Evolutionary conservation across 2,888 invertebrate genomes (phyloP).

Genomic region (Acronicta alni): DNA sequence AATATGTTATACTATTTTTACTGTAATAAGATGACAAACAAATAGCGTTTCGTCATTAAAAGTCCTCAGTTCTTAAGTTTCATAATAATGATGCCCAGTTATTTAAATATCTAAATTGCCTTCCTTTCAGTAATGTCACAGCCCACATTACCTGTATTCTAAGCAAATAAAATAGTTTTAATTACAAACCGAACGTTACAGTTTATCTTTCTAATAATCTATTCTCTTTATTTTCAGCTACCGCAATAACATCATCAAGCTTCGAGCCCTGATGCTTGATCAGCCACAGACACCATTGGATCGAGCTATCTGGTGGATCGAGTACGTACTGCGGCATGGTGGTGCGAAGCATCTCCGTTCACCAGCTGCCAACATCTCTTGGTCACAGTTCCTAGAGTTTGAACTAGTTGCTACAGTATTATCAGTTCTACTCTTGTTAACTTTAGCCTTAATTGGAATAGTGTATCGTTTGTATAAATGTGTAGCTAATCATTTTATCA

Average conservation of each 20-base stretch:
- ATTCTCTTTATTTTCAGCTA: constrained; percentile 14
- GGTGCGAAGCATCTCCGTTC: constrained; percentile 28
- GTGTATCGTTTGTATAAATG: neutral
- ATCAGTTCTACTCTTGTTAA: neutral
- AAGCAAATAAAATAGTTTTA: no score
- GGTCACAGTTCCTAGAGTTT: constrained; percentile 32
- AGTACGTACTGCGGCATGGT: constrained; percentile 33
- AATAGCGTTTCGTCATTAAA: no score
- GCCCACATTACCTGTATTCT: no score
- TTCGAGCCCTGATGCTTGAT: constrained; percentile 25
- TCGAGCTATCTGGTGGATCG: constrained; percentile 37
- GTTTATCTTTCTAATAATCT: no score
- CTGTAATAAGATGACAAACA: no score
- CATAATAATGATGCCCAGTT: no score
- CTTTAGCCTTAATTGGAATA: neutral
- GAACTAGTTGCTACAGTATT: constrained; percentile 14
- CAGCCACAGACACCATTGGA: constrained; percentile 16
- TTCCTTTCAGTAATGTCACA: no score
- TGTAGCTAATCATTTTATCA: neutral
- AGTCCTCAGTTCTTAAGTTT: no score
- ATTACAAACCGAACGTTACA: no score
- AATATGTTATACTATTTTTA: no score
- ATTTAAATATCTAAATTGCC: no score
- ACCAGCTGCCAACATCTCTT: constrained; percentile 36
- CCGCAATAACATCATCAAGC: constrained; percentile 12